A percentile compares a stretch with the other conserved stretches of the same genome.
Evolutionary conservation across 2,888 invertebrate species (phyloP).

Genomic region (Acrobasis suavella): DNA sequence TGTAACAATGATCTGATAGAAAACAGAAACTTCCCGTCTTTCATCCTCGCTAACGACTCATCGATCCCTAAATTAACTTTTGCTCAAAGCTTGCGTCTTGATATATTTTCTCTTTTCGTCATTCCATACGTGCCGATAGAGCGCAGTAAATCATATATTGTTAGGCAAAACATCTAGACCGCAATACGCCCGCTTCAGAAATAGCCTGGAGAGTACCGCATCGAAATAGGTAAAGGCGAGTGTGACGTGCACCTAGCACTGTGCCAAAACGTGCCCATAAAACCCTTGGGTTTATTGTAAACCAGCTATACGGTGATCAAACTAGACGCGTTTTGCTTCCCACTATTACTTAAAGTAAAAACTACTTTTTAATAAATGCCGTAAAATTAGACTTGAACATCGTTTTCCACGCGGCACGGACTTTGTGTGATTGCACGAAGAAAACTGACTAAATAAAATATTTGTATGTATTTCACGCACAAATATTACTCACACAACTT

Average conservation of each 20-base stretch:
- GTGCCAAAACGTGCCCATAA: constrained; percentile 54
- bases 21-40: constrained; percentile 5
- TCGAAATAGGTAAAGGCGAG: constrained; percentile 49
- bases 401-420: background rate
- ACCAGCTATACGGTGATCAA: constrained; percentile 28
- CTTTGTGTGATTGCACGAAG: background rate
- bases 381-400: background rate
- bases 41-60: constrained; percentile 9
- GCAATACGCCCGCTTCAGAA: constrained; percentile 56
- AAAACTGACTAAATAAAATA: background rate
- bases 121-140: constrained; percentile 35
- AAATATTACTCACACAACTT: too few relatives aligned
- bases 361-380: background rate
- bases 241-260: constrained; percentile 39
- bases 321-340: constrained; percentile 18
- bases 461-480: too few relatives aligned
- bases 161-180: constrained; percentile 59
- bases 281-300: constrained; percentile 45
- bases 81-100: background rate
- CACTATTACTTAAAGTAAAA: constrained; percentile 18
- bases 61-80: constrained; percentile 1
- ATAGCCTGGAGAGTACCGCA: constrained; percentile 55
- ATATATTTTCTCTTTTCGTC: constrained; percentile 25
- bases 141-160: constrained; percentile 52
- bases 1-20: background rate